Percentiles rank a stretch among this genome's conserved stretches.
Conservation (phyloP, 2,113 vertebrate genomes). For the Stegostoma tigrinum region DNA sequence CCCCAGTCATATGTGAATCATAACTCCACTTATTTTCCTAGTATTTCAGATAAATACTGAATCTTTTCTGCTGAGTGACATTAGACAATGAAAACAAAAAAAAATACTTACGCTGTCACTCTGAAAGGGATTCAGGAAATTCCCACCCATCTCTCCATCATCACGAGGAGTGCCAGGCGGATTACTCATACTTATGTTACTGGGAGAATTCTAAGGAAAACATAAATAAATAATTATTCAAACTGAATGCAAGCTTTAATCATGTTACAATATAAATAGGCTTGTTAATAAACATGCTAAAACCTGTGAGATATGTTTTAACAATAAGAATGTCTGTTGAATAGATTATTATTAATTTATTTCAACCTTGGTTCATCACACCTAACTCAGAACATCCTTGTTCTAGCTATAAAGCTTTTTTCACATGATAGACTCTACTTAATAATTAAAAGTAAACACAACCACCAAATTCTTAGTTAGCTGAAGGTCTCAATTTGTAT, state of each 20-base stretch:
- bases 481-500: not conserved
- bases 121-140: constrained; percentile 97
- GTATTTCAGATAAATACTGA: not conserved
- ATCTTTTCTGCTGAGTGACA: not conserved
- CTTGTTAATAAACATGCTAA: not conserved
- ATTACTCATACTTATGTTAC: constrained; percentile 97
- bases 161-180: constrained; percentile 94
- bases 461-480: not conserved
- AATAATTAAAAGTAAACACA: not conserved
- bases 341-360: not conserved
- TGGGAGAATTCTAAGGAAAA: constrained; percentile 80
- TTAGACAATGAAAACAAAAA: constrained; percentile 47
- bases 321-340: not conserved
- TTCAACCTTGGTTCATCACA: not conserved
- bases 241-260: constrained; percentile 5
- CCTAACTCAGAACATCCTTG: not conserved
- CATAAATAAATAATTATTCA: not conserved
- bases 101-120: constrained; percentile 79
- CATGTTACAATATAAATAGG: not conserved
- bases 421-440: not conserved
- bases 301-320: not conserved
- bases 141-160: constrained; percentile 93
- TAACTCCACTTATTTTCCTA: not conserved
- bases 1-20: not conserved
- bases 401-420: not conserved